Base-by-base conservation (phyloP, 2,797 vertebrate species). In the Rhinella marina region DNA sequence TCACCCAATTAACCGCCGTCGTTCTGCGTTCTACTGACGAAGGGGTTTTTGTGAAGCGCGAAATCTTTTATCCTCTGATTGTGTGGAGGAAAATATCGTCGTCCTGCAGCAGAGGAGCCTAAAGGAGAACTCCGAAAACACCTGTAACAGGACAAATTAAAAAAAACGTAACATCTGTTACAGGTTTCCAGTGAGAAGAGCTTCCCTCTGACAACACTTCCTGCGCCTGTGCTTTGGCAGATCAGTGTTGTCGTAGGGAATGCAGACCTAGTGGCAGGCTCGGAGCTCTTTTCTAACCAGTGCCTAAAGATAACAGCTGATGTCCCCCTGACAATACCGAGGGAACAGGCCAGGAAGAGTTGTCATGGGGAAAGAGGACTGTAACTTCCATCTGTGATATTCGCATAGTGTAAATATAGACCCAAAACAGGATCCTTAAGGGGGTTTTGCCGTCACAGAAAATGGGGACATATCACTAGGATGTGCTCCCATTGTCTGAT, bases 151-250 rank as follows among this genome's bases (percentile, higher is more conserved):
- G n/a, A n/a, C 3, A 3, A 27, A n/a, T n/a, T n/a, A n/a, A 14
- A 3, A 66, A 66, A 5, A 27, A 13, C 0, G 11, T 8, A 64
- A n/a, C 0, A 11, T n/a, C 21, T 3, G 23, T n/a, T 66, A 12
- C 11, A 66, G 25, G 3, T 62, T 3, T n/a, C 23, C 62, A 14
- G 16, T 9, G 59, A 62, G 21, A 62, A 62, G 2, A 62, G 19
- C 59, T 25, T 64, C 70, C 70, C 70, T 23, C 70, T 21, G 29
- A 73, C 32, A 73, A 73, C 70, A 73, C 70, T 73, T 73, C 70
- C 70, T 73, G 29, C 1, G 0, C 27, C 62, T 12, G 11, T 17
- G 14, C 66, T 19, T 7, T 29, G 25, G 66, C 68, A 17, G 32
- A 41, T 41, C 41, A 41, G 64, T 64, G 61, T 64, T 64, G 11